Percentiles rank a stretch among this genome's conserved stretches.
Evolutionary conservation across 2,797 vertebrate species (phyloP).

Genomic region (Vireo griseus): DNA sequence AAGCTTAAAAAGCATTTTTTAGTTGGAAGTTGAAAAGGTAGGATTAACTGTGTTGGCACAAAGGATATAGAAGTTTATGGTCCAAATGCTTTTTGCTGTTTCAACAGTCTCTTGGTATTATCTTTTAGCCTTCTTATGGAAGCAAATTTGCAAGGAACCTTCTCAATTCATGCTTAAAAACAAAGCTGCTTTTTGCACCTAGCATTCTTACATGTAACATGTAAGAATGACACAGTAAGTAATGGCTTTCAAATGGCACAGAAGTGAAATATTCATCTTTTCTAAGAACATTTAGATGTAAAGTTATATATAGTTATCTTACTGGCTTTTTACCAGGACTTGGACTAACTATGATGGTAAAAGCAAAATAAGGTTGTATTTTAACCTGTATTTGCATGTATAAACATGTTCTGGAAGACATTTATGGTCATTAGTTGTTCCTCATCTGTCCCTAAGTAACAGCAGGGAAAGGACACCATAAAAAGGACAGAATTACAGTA

Average conservation of each 20-base stretch:
- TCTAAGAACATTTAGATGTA: background rate
- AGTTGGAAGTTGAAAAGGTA: background rate
- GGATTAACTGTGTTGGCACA: background rate
- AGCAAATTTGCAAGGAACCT: background rate
- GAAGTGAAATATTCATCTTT: background rate
- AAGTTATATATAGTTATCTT: background rate
- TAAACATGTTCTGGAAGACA: background rate
- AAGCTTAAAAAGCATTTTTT: background rate
- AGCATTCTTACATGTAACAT: background rate
- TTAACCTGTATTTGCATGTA: background rate
- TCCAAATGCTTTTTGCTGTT: background rate
- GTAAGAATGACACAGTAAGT: background rate
- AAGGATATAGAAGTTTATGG: background rate
- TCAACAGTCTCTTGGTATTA: background rate
- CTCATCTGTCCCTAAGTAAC: background rate
- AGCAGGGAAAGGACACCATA: background rate
- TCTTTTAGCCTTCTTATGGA: background rate
- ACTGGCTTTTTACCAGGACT: background rate
- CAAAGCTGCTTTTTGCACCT: background rate
- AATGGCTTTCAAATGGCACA: background rate
- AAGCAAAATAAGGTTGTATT: background rate
- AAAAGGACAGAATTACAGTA: background rate
- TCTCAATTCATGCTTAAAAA: background rate
- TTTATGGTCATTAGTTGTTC: background rate
- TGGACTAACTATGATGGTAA: background rate